phyloP scores from a whole-genome alignment of 1,140 invertebrate genomes.

The Drosophila cardini region DNA sequence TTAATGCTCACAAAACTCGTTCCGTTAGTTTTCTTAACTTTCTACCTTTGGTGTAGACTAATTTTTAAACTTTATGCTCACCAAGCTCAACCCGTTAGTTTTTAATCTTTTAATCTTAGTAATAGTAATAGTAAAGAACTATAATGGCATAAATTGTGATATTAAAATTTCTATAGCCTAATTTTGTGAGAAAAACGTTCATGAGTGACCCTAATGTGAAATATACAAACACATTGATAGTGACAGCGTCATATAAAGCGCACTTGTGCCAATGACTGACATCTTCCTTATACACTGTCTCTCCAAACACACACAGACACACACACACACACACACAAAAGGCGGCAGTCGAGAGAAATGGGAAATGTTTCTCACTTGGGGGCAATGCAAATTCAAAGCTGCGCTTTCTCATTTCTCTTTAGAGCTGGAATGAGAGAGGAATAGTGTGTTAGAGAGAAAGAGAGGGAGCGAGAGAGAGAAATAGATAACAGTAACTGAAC shows the following conservation, averaged over 20 bases:
- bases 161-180: not conserved
- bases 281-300: conserved; percentile 19
- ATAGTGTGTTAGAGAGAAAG: not conserved
- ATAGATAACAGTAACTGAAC: not conserved
- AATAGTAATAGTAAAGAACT: no score
- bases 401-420: conserved; percentile 41
- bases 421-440: conserved; percentile 27
- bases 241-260: conserved; percentile 47
- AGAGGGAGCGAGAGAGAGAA: not conserved
- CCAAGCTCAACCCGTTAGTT: no score
- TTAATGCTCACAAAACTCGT: no score
- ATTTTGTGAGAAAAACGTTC: not conserved
- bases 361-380: conserved; percentile 19
- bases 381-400: conserved; percentile 66
- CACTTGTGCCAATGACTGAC: conserved; percentile 78
- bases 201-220: conserved; percentile 49
- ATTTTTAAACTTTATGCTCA: no score
- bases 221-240: conserved; percentile 43
- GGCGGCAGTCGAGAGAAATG: not conserved
- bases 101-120: no score
- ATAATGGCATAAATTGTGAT: no score
- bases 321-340: conserved; percentile 26
- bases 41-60: no score
- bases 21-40: no score
- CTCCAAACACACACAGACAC: not conserved